Evolutionary conservation across 2,113 vertebrate genomes (phyloP).

Genomic region (Labeo rohita): DNA sequence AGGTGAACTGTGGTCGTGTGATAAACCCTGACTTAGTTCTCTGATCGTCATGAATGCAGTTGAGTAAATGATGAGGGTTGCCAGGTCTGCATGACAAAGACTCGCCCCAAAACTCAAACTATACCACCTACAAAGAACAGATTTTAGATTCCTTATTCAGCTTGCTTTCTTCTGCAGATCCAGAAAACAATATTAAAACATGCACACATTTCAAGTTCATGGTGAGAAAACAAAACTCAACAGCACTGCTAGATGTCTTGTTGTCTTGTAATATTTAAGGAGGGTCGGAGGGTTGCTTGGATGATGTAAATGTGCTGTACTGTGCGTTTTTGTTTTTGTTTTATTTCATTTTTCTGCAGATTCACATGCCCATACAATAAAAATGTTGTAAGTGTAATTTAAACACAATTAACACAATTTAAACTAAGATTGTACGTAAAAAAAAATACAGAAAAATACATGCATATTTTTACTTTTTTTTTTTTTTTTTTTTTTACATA

Average conservation of each 20-base stretch:
- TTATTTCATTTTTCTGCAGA: background rate
- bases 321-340: background rate
- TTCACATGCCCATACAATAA: background rate
- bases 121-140: background rate
- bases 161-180: background rate
- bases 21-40: background rate
- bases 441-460: background rate
- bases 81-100: background rate
- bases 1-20: background rate
- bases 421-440: background rate
- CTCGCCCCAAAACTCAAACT: background rate
- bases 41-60: background rate
- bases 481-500: background rate
- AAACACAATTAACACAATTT: background rate
- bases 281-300: background rate
- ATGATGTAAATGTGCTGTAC: background rate
- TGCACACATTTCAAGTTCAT: background rate
- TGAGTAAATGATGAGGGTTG: background rate
- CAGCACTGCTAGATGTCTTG: background rate
- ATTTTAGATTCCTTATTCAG: background rate
- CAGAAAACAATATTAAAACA: background rate
- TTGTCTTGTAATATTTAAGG: background rate
- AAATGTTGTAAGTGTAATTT: background rate
- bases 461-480: background rate
- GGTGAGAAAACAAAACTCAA: background rate